Evolutionary conservation across 2,888 invertebrate species (phyloP).

Genomic region (Aphelenchoides bicaudatus): DNA sequence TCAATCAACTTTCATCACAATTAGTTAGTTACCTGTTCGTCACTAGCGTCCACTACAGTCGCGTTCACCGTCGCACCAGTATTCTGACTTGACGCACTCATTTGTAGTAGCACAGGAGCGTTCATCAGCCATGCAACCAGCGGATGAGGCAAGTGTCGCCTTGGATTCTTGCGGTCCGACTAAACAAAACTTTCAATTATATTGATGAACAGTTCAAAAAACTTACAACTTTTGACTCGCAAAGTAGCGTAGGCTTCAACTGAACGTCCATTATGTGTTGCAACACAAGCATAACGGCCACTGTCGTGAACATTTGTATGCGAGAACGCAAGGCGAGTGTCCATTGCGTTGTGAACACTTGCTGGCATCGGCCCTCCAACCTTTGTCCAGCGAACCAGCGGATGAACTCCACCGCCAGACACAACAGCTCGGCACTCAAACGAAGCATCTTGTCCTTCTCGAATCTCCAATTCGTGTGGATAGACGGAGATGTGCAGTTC

Average conservation of each 20-base stretch:
- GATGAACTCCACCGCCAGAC: constrained; percentile 49
- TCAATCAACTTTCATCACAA: not conserved
- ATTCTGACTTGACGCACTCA: constrained; percentile 73
- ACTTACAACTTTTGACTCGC: constrained; percentile 50
- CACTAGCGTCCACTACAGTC: constrained; percentile 71
- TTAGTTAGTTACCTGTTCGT: not conserved
- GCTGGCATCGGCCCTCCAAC: constrained; percentile 54
- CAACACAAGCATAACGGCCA: constrained; percentile 55
- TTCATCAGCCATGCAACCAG: constrained; percentile 54
- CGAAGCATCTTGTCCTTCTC: constrained; percentile 56
- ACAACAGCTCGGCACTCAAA: constrained; percentile 59
- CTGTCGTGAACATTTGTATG: constrained; percentile 43
- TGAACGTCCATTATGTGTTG: constrained; percentile 51
- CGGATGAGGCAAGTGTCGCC: constrained; percentile 12
- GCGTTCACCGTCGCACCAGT: constrained; percentile 72
- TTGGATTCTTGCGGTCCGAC: constrained; percentile 16
- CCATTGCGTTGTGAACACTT: constrained; percentile 45
- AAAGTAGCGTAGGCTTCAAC: constrained; percentile 54
- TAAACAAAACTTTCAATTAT: not conserved
- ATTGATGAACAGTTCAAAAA: constrained; percentile 5
- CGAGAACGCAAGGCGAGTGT: constrained; percentile 50
- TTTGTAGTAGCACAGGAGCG: constrained; percentile 77
- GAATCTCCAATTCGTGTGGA: constrained; percentile 51
- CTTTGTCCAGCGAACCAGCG: constrained; percentile 46
- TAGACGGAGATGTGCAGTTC: constrained; percentile 58